Conservation (phyloP, 2,888 invertebrate genomes). For the Punctoribates punctum region DNA sequence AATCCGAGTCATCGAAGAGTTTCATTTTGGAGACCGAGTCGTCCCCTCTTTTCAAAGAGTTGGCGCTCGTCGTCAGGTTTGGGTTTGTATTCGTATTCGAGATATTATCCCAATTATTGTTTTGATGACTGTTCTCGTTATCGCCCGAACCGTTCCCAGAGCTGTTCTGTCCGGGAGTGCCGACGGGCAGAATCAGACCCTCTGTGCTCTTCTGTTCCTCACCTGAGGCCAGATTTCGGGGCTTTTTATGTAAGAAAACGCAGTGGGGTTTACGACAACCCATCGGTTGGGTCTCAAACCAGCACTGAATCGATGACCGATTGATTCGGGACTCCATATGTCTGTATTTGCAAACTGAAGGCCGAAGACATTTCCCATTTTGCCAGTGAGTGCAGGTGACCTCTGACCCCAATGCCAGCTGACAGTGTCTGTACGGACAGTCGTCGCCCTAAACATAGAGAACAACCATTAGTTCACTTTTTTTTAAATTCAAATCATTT, state of each 20-base stretch:
- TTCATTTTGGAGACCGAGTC: constrained; percentile 7
- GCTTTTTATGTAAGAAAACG: constrained; percentile 68
- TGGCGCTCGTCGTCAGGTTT: neutral
- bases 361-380: constrained; percentile 69
- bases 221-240: constrained; percentile 45
- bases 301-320: constrained; percentile 75
- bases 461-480: neutral
- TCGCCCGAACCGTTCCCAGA: neutral
- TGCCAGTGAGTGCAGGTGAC: constrained; percentile 76
- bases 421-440: constrained; percentile 79
- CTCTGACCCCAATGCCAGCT: constrained; percentile 75
- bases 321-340: constrained; percentile 83
- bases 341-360: constrained; percentile 72
- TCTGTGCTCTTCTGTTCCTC: constrained; percentile 10
- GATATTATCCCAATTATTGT: neutral
- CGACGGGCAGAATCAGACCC: constrained; percentile 25
- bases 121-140: neutral
- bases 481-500: neutral
- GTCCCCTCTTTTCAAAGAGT: neutral
- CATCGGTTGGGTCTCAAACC: constrained; percentile 78
- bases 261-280: constrained; percentile 82
- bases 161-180: neutral
- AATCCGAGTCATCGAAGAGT: constrained; percentile 18
- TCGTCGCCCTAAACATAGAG: constrained; percentile 64
- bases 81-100: neutral